These are phyloP conservation scores for Chesias legatella DNA, from an alignment of 2,888 invertebrate species.

Conservation along the genomic window DNA sequence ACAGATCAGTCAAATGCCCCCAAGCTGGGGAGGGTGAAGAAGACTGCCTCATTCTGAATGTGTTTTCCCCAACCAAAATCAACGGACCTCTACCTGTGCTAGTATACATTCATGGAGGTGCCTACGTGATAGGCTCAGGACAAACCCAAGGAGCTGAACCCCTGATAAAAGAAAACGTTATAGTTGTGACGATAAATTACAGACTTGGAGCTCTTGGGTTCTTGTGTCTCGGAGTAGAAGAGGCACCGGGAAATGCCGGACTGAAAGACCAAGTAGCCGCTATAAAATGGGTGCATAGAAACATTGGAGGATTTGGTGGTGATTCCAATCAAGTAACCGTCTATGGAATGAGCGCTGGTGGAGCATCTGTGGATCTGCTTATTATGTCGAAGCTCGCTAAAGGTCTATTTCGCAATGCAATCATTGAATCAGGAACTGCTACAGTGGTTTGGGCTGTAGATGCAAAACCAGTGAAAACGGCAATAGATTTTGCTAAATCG, in stretches of 20 bases:
- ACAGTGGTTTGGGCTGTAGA: constrained; percentile 36
- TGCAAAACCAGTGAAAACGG: constrained; percentile 32
- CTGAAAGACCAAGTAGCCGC: constrained; percentile 46
- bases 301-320: constrained; percentile 45
- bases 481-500: constrained; percentile 24
- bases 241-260: constrained; percentile 46
- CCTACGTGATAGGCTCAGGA: constrained; percentile 39
- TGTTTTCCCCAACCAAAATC: constrained; percentile 35
- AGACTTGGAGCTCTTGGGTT: constrained; percentile 44
- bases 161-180: constrained; percentile 36
- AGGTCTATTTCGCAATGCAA: constrained; percentile 39
- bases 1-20: constrained; percentile 36
- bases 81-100: constrained; percentile 34
- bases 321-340: constrained; percentile 42
- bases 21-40: constrained; percentile 40
- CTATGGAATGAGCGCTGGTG: constrained; percentile 52
- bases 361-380: constrained; percentile 38
- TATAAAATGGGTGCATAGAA: constrained; percentile 41
- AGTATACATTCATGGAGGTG: constrained; percentile 45
- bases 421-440: constrained; percentile 38
- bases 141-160: constrained; percentile 36
- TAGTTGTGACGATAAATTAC: constrained; percentile 46
- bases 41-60: constrained; percentile 41
- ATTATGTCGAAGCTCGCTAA: constrained; percentile 36
- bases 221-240: constrained; percentile 37